Evolutionary conservation across 1,140 invertebrate genomes (phyloP).

Genomic region (Daktulosphaira vitifoliae): DNA sequence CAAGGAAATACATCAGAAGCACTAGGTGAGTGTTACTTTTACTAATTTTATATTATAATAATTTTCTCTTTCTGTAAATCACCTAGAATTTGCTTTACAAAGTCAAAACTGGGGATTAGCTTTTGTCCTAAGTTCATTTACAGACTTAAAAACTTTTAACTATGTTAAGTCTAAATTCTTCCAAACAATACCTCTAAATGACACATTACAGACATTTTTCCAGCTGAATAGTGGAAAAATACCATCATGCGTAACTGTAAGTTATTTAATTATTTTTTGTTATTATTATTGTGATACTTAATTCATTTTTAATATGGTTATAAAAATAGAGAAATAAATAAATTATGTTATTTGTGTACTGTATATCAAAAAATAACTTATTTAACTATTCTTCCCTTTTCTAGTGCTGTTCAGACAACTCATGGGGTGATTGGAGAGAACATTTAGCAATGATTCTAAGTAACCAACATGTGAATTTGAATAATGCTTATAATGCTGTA

Average conservation of each 20-base stretch:
- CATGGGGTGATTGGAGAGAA: slow-evolving; percentile 91
- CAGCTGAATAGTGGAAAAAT: slow-evolving; percentile 77
- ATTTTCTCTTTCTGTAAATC: slow-evolving; percentile 38
- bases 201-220: slow-evolving; percentile 88
- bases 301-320: too few relatives aligned
- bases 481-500: slow-evolving; percentile 75
- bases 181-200: slow-evolving; percentile 70
- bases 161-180: slow-evolving; percentile 82
- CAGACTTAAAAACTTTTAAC: slow-evolving; percentile 78
- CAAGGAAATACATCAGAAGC: slow-evolving; percentile 83
- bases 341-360: too few relatives aligned
- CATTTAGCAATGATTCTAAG: slow-evolving; percentile 91
- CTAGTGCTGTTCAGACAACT: slow-evolving; percentile 69
- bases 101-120: slow-evolving; percentile 89
- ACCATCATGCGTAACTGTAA: slow-evolving; percentile 74
- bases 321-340: too few relatives aligned
- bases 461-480: slow-evolving; percentile 68
- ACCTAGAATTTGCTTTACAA: slow-evolving; percentile 85
- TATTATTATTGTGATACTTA: too few relatives aligned
- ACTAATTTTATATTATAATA: slow-evolving; percentile 21
- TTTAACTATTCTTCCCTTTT: too few relatives aligned
- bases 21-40: slow-evolving; percentile 47
- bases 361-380: too few relatives aligned
- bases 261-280: slow-evolving; percentile 37
- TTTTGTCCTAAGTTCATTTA: slow-evolving; percentile 79